phyloP scores from a whole-genome alignment of 2,797 vertebrate species.

The Gallinago nigripennis region DNA sequence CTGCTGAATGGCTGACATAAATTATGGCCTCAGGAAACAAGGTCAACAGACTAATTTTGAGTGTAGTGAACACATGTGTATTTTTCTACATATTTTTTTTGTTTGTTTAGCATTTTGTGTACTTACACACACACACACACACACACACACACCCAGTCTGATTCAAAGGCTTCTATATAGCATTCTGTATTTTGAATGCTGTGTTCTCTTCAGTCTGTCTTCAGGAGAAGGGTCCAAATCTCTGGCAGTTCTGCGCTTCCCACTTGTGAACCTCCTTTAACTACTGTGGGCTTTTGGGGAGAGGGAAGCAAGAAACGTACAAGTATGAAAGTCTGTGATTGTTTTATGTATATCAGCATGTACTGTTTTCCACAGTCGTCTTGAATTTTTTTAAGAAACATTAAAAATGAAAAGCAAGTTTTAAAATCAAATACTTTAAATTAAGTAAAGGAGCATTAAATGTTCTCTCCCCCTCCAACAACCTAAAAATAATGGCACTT shows the following conservation, averaged over 20 bases:
- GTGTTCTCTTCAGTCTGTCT: neutral
- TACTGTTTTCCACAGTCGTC: neutral
- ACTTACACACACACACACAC: neutral
- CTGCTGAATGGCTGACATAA: neutral
- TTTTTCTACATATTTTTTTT: neutral
- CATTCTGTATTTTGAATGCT: neutral
- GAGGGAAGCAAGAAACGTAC: rapidly evolving
- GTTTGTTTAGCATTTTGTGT: neutral
- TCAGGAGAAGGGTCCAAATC: neutral
- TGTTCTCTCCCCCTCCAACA: neutral
- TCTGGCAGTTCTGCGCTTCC: neutral
- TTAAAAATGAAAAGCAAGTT: neutral
- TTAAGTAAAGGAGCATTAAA: neutral
- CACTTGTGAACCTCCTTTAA: neutral
- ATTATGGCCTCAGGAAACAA: neutral
- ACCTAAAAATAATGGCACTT: conserved; percentile 7
- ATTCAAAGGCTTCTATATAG: neutral
- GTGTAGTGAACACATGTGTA: neutral
- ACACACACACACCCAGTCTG: neutral
- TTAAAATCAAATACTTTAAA: neutral
- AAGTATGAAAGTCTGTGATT: neutral
- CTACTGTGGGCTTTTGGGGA: neutral
- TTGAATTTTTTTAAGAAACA: neutral
- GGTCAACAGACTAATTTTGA: neutral
- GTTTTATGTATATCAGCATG: neutral